Evolutionary conservation across 2,888 invertebrate species (phyloP).

Genomic region (Tiliacea citrago): DNA sequence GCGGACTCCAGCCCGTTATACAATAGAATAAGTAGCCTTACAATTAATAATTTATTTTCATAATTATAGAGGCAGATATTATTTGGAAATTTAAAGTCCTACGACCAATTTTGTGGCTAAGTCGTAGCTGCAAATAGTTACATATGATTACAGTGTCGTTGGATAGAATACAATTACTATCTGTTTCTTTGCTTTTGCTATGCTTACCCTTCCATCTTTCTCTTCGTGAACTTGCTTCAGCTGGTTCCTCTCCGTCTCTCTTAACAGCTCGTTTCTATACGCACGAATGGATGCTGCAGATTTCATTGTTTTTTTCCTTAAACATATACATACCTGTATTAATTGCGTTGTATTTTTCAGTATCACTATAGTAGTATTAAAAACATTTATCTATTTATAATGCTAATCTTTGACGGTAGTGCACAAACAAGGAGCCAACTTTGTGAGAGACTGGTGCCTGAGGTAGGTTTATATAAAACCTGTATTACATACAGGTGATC

Average conservation of each 20-base stretch:
- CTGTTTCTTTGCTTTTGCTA: neutral
- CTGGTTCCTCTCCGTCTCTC: slow-evolving; percentile 87
- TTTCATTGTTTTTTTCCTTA: slow-evolving; percentile 83
- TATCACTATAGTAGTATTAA: neutral
- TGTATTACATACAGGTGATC: neutral
- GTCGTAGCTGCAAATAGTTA: neutral
- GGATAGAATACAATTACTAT: too few relatives aligned
- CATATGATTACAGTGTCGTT: neutral
- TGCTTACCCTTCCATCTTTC: slow-evolving; percentile 84
- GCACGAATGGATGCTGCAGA: slow-evolving; percentile 85
- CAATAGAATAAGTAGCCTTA: neutral
- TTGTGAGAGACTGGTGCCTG: neutral
- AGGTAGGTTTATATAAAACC: neutral
- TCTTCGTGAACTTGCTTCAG: slow-evolving; percentile 86
- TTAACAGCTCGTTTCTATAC: slow-evolving; percentile 83
- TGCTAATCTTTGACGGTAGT: neutral
- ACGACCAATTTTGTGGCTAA: too few relatives aligned
- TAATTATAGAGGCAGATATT: neutral
- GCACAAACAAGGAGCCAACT: neutral
- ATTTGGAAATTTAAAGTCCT: neutral
- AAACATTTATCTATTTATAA: neutral
- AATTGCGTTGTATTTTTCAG: neutral
- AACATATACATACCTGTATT: slow-evolving; percentile 48
- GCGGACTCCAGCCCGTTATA: neutral
- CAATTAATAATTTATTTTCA: neutral